Percentiles rank a stretch among this genome's conserved stretches.
These are phyloP conservation scores for Aphidius colemani DNA, from an alignment of 2,888 invertebrate species.

Conservation along the genomic window DNA sequence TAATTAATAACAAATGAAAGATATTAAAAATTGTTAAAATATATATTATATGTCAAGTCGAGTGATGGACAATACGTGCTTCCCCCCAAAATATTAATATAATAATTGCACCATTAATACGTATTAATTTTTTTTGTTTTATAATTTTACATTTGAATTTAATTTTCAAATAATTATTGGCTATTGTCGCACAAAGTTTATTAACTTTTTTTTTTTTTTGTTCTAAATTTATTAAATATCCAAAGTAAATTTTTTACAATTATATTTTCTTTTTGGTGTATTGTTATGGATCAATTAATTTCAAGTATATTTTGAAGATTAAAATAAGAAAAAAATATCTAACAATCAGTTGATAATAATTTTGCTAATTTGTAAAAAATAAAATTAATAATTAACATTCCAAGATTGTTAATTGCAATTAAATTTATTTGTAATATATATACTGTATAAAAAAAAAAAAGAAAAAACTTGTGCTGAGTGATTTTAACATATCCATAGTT, in stretches of 20 bases:
- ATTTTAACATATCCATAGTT: conserved; percentile 30
- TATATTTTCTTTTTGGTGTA: no score
- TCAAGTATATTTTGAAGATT: no score
- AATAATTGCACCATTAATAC: background rate
- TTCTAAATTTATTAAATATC: no score
- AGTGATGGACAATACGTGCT: conserved; percentile 45
- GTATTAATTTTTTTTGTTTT: no score
- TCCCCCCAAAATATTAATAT: conserved; percentile 33
- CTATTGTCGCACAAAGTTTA: no score
- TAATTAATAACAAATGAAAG: conserved; percentile 7
- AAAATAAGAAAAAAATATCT: conserved; percentile 29
- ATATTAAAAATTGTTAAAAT: conserved; percentile 20
- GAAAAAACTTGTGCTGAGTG: conserved; percentile 5
- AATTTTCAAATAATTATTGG: no score
- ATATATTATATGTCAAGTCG: conserved; percentile 4
- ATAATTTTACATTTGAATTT: no score
- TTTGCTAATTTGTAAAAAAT: no score
- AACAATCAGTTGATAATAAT: conserved; percentile 19
- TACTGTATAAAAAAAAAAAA: conserved; percentile 19
- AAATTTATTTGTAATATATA: conserved; percentile 2
- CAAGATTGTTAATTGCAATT: conserved; percentile 24
- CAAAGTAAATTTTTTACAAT: no score
- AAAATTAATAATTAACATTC: conserved; percentile 14
- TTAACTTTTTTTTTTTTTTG: no score
- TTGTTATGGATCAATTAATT: no score